Base-by-base conservation (phyloP, 64 coral and sea anemone species). In the Pocillopora damicornis region DNA sequence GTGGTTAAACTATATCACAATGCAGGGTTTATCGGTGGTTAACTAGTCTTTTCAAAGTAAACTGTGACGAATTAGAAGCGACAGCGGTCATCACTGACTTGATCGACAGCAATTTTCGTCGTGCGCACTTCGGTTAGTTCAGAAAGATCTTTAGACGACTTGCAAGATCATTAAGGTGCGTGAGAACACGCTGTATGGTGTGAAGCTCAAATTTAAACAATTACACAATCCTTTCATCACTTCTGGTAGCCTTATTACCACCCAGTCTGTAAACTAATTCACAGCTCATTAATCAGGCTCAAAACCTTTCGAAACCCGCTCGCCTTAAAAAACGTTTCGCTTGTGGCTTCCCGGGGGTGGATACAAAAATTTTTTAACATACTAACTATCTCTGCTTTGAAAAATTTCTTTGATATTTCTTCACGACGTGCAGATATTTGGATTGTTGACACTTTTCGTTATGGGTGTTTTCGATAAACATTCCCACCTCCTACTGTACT, bases 391-490 rank as follows among this genome's bases (percentile, higher is more conserved):
- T 25, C 20, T 25, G 4, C 15, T 15, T 15, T 42, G 65, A 58
- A 85, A 85, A 85, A 71, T 57, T 68, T 65, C 18, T 35, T 61
- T 13, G 80, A 45, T 83, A 72, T 82, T 42, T 68, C 12, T 65
- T 23, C 37, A 22, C 37, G 37, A 85, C 81, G 65, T 85, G 81
- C 64, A 72, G 58, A 85, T 30, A 72, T 72, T 81, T 81, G 69
- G 37, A 85, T 56, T 85, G 81, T 85, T 85, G 81, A 85, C 81
- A 85, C 65, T 85, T 18, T 23, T 58, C 2, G 34, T 85, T 85
- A 85, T 85, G 81, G 63, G 65, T 85, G 81, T 85, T 85, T 85
- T 85, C 37, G 16, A 42, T 72, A 72, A 85, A 85, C 81, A 85
- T 42, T 85, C 37, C 65, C 81, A 72, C 81, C 81, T 72, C 35